phyloP scores from a whole-genome alignment of 2,113 vertebrate species.

The Hepsetus odoe region DNA sequence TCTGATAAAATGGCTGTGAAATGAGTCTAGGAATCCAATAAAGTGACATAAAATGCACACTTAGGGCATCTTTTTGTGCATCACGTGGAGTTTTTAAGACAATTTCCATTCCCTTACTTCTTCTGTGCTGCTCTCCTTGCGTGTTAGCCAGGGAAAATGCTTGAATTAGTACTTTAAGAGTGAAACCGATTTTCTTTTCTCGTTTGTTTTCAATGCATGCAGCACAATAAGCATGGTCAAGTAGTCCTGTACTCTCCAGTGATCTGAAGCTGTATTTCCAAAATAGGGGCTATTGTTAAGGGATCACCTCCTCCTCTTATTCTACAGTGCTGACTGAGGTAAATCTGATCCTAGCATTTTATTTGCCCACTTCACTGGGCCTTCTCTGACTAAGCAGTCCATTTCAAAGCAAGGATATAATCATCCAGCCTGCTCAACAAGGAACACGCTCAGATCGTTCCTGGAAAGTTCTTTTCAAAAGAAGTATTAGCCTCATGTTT shows the following conservation, averaged over 20 bases:
- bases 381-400: neutral
- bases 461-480: neutral
- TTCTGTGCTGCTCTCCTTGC: conserved; percentile 11
- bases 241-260: neutral
- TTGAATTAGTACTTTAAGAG: neutral
- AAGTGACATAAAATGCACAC: neutral
- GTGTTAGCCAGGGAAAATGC: neutral
- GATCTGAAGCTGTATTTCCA: conserved; percentile 5
- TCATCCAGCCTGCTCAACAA: neutral
- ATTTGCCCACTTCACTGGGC: neutral
- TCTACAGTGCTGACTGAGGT: conserved; percentile 12
- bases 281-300: neutral
- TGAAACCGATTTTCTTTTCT: neutral
- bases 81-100: neutral
- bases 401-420: neutral
- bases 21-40: neutral
- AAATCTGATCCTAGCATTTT: conserved; percentile 3
- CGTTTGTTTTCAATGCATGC: conserved; percentile 14
- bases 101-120: neutral
- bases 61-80: conserved; percentile 27
- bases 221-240: conserved; percentile 10
- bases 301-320: neutral
- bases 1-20: no score
- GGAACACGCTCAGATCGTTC: neutral
- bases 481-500: conserved; percentile 8